These are phyloP conservation scores for Neodiprion pinetum DNA, from an alignment of 1,140 invertebrate genomes.

Conservation along the genomic window DNA sequence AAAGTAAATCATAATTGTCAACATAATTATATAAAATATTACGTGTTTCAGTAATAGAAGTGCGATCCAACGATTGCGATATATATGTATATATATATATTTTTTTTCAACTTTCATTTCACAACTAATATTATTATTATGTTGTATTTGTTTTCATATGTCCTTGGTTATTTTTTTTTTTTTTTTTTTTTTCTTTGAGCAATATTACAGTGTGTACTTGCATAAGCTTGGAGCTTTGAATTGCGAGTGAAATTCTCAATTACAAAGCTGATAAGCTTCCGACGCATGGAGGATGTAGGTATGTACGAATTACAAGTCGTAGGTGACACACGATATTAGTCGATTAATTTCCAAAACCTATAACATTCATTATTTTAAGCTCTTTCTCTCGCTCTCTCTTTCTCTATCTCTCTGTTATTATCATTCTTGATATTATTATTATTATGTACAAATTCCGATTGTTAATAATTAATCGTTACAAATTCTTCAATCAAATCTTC, in stretches of 20 bases:
- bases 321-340: background rate
- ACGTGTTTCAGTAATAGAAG: too few relatives aligned
- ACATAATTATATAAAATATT: too few relatives aligned
- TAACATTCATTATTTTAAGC: too few relatives aligned
- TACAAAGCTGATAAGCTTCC: background rate
- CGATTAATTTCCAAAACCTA: background rate
- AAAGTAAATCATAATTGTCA: too few relatives aligned
- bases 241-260: background rate
- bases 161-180: background rate
- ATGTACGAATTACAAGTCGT: too few relatives aligned
- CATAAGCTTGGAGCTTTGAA: background rate
- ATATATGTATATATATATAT: background rate
- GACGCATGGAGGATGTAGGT: too few relatives aligned
- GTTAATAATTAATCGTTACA: too few relatives aligned
- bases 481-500: too few relatives aligned
- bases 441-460: too few relatives aligned
- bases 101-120: background rate
- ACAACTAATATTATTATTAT: background rate
- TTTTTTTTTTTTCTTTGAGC: background rate
- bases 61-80: background rate
- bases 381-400: too few relatives aligned
- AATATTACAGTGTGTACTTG: slow-evolving; percentile 1
- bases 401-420: too few relatives aligned
- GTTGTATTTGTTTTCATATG: background rate
- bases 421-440: too few relatives aligned